Conservation (phyloP, 1,140 invertebrate genomes). For the Cydia fagiglandana region DNA sequence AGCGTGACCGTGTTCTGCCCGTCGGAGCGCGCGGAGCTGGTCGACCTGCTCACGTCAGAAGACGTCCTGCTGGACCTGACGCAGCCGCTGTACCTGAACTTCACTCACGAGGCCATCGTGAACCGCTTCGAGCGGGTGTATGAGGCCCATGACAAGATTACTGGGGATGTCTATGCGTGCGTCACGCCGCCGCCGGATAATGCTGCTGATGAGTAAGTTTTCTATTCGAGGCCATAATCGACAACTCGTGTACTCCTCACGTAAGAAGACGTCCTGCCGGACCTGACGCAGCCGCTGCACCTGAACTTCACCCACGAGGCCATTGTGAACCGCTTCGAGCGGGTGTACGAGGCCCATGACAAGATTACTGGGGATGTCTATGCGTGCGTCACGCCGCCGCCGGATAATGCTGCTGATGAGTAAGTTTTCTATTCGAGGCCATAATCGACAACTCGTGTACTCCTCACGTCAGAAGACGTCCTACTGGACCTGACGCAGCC, state of each 20-base stretch:
- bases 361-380: conserved; percentile 89
- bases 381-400: conserved; percentile 82
- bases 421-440: conserved; percentile 35
- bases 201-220: conserved; percentile 76
- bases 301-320: conserved; percentile 89
- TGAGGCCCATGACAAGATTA: conserved; percentile 85
- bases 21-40: conserved; percentile 83
- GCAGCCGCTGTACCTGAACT: conserved; percentile 89
- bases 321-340: conserved; percentile 86
- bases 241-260: conserved; percentile 82
- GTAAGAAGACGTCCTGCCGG: conserved; percentile 86
- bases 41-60: conserved; percentile 85
- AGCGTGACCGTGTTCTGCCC: conserved; percentile 91
- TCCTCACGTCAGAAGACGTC: conserved; percentile 86
- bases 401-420: conserved; percentile 79
- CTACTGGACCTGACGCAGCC: conserved; percentile 88
- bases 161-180: conserved; percentile 88
- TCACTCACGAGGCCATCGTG: conserved; percentile 88
- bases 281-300: conserved; percentile 88
- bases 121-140: conserved; percentile 83
- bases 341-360: conserved; percentile 83
- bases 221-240: too few relatives aligned
- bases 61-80: conserved; percentile 88
- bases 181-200: conserved; percentile 80
- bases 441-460: conserved; percentile 74